Evolutionary conservation across 2,113 vertebrate species (phyloP).

Genomic region (Chlorocebus sabaeus): DNA sequence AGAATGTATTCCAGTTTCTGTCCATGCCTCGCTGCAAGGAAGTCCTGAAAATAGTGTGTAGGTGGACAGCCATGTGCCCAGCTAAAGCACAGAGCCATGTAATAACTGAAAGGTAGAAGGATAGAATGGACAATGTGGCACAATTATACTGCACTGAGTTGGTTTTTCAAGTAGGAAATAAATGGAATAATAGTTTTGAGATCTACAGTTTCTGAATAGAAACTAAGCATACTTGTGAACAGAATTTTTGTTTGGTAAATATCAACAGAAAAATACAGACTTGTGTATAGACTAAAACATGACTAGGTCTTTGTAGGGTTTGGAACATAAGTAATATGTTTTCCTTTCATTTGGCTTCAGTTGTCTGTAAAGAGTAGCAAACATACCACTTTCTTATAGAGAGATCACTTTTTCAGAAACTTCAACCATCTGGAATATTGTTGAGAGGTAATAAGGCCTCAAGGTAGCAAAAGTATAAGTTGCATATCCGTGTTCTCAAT

Average conservation of each 20-base stretch:
- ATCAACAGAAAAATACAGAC: background rate
- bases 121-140: background rate
- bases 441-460: background rate
- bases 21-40: background rate
- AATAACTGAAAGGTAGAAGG: background rate
- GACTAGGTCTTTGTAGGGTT: background rate
- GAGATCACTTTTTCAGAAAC: background rate
- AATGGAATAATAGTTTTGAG: background rate
- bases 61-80: background rate
- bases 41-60: background rate
- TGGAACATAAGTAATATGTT: background rate
- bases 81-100: background rate
- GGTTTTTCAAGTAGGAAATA: slow-evolving; percentile 2
- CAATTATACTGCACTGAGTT: background rate
- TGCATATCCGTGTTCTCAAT: background rate
- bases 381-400: background rate
- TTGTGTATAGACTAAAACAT: background rate
- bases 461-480: background rate
- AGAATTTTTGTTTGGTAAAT: background rate
- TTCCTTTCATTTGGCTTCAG: background rate
- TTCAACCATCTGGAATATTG: background rate
- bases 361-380: background rate
- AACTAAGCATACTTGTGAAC: background rate
- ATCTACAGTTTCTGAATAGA: background rate
- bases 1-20: background rate